A percentile compares a stretch with the other conserved stretches of the same genome.
Conservation (phyloP, 2,888 invertebrate species). For the Caenorhabditis sulstoni region DNA sequence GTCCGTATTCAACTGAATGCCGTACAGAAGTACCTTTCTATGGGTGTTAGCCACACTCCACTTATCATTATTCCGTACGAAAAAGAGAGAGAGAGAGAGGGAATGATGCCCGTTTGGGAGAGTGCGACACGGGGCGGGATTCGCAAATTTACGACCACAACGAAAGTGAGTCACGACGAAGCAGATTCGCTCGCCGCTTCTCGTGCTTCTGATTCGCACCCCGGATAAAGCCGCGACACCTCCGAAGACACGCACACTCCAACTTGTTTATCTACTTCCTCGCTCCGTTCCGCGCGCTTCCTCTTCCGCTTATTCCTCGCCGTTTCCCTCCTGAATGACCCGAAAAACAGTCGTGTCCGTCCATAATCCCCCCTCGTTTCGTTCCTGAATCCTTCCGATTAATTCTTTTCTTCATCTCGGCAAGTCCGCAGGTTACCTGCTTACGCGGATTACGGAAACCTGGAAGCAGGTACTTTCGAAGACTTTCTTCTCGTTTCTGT, state of each 20-base stretch:
- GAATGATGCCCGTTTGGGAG: slow-evolving; percentile 2
- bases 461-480: too few relatives aligned
- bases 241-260: too few relatives aligned
- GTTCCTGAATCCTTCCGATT: slow-evolving; percentile 19
- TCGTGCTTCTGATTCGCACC: not conserved
- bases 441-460: too few relatives aligned
- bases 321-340: slow-evolving; percentile 36
- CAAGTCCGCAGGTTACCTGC: too few relatives aligned
- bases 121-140: slow-evolving; percentile 1
- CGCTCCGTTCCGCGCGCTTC: slow-evolving; percentile 34
- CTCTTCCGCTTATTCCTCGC: slow-evolving; percentile 37
- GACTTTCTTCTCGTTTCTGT: not conserved
- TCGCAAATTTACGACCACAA: slow-evolving; percentile 28
- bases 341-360: slow-evolving; percentile 41
- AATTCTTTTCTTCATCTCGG: not conserved
- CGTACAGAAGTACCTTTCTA: slow-evolving; percentile 21
- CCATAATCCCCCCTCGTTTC: slow-evolving; percentile 39
- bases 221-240: not conserved
- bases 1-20: slow-evolving; percentile 29
- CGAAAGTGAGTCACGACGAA: not conserved
- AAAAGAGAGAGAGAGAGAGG: not conserved
- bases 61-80: slow-evolving; percentile 18
- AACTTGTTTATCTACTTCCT: slow-evolving; percentile 48
- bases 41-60: slow-evolving; percentile 39
- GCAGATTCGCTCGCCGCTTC: not conserved